Conservation (phyloP, 1,140 invertebrate species). For the Nilaparvata lugens region DNA sequence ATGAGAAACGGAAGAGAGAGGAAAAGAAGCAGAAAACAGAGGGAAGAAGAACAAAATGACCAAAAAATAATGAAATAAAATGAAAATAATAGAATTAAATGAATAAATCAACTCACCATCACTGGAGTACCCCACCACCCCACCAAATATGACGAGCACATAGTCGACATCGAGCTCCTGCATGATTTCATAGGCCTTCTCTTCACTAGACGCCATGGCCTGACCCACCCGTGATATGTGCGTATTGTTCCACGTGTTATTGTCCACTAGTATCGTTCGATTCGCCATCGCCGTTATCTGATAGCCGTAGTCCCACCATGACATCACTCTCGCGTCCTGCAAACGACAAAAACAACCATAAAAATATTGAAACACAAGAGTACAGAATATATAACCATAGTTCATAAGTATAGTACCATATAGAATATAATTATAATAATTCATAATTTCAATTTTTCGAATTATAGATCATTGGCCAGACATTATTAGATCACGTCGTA, state of each 20-base stretch:
- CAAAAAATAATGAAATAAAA: not conserved
- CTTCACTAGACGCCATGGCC: conserved; percentile 94
- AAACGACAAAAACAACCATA: conserved; percentile 25
- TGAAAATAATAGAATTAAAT: too few relatives aligned
- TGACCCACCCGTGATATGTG: conserved; percentile 95
- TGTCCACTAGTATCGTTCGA: conserved; percentile 95
- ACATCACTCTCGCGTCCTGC: conserved; percentile 92
- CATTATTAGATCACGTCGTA: too few relatives aligned
- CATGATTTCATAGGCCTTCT: conserved; percentile 97
- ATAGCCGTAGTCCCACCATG: conserved; percentile 99
- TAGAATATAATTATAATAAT: too few relatives aligned
- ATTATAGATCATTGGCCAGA: too few relatives aligned
- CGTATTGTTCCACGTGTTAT: conserved; percentile 99
- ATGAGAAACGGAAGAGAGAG: too few relatives aligned
- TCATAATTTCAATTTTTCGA: too few relatives aligned
- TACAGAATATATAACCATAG: too few relatives aligned
- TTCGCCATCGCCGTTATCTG: conserved; percentile 99
- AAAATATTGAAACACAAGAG: too few relatives aligned
- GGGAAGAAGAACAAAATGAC: too few relatives aligned
- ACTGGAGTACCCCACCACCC: conserved; percentile 94
- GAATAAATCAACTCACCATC: conserved; percentile 57
- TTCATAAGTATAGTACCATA: too few relatives aligned
- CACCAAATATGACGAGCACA: conserved; percentile 96
- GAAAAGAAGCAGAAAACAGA: too few relatives aligned
- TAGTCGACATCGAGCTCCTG: conserved; percentile 94